Conservation (phyloP, 2,797 vertebrate genomes). For the Danio kyathit region DNA sequence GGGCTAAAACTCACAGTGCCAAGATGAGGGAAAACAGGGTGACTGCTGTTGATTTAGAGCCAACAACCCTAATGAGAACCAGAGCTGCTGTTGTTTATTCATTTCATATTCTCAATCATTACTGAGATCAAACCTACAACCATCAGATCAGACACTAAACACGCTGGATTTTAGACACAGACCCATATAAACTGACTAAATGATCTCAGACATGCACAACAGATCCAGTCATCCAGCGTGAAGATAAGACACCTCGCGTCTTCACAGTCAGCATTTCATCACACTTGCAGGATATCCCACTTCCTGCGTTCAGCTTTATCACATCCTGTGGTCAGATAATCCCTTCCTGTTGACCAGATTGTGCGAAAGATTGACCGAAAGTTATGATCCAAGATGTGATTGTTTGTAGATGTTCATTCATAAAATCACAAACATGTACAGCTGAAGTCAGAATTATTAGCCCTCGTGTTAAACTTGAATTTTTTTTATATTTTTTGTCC, state of each 20-base stretch:
- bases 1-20: slow-evolving; percentile 62
- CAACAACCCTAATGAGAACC: slow-evolving; percentile 65
- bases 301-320: slow-evolving; percentile 77
- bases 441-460: no score
- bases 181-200: neutral
- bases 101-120: slow-evolving; percentile 51
- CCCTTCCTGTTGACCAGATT: slow-evolving; percentile 69
- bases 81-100: slow-evolving; percentile 51
- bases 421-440: slow-evolving; percentile 2
- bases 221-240: neutral
- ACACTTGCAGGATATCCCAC: slow-evolving; percentile 62
- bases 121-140: slow-evolving; percentile 3
- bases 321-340: slow-evolving; percentile 73
- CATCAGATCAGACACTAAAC: neutral
- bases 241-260: slow-evolving; percentile 73
- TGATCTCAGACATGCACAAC: no score
- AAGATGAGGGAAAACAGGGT: slow-evolving; percentile 52
- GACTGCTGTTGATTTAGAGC: slow-evolving; percentile 45
- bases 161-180: neutral
- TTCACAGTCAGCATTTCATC: slow-evolving; percentile 63
- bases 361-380: slow-evolving; percentile 45
- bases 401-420: neutral
- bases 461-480: no score
- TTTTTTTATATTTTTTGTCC: no score
- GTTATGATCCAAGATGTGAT: neutral